Evolutionary conservation across 1,140 invertebrate genomes (phyloP), one percentile per base, ranked within the genome.

Genomic region (Hyles euphorbiae): DNA sequence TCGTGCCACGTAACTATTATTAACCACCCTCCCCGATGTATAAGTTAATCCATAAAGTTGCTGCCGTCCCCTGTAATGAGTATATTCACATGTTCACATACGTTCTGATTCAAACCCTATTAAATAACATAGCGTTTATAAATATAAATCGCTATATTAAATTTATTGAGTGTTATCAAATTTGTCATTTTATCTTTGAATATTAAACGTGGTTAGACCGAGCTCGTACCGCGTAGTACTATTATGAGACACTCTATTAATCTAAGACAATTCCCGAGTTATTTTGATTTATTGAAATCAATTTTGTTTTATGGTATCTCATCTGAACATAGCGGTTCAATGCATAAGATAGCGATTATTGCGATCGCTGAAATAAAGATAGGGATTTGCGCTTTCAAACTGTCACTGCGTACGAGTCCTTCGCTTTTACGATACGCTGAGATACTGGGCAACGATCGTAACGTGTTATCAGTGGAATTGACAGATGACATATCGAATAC

Each of bases 1-100:
- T 81, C 74, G 79, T 84, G 78, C 68, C 65, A 66, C 73, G 73
- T 69, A 64, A 80, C 80, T 83, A 83, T 81, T 84, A 83, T 83
- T 80, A 80, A 82, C 68, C 58, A 34, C 67, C 59, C 59, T 64
- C 63, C 47, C 63, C 70, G 70, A 55, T 56, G 69, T 72, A 79
- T 77, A 76, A 80, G 63, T 65, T 73, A 75, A 82, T 83, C 76
- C 77, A 74, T 76, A 70, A 74, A 80, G 62, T 66, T 70, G 67
- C 71, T 66, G 65, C 63, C 51, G 46, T 68, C 58, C 64, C 66
- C 36, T 66, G 48, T 69, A 63, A 65, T 76, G 71, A 65, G 56
- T 58, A 61, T 65, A 70, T 60, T 74, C 68, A 63, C 45, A 60
- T 57, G 63, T 36, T 56, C 55, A 58, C 60, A 56, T 52, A 62